Conservation (phyloP, 2,797 vertebrate genomes). For the Anguilla obscura region DNA sequence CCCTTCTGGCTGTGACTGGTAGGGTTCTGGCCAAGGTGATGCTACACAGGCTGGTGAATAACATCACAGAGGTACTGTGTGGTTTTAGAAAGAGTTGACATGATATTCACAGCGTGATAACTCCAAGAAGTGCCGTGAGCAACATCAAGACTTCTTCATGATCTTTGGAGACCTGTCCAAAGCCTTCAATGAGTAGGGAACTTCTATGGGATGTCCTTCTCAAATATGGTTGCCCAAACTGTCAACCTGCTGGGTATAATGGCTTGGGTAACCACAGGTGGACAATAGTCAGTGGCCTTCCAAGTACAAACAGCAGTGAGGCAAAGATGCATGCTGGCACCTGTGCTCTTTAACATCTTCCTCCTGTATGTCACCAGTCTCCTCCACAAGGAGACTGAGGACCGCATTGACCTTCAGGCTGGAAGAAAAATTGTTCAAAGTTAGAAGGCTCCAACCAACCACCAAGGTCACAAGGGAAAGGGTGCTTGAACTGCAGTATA, state of each 20-base stretch:
- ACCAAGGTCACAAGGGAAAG: too few relatives aligned
- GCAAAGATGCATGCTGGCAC: conserved; percentile 32
- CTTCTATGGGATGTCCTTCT: conserved; percentile 30
- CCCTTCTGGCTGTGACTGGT: not conserved
- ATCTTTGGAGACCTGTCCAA: conserved; percentile 32
- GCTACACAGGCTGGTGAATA: conserved; percentile 21
- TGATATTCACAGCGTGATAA: not conserved
- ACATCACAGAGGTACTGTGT: conserved; percentile 13
- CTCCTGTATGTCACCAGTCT: conserved; percentile 29
- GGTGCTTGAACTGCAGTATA: too few relatives aligned
- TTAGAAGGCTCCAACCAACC: too few relatives aligned
- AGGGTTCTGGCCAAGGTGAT: conserved; percentile 26
- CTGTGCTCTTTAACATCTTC: conserved; percentile 35
- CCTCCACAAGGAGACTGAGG: conserved; percentile 22
- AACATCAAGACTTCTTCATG: conserved; percentile 36
- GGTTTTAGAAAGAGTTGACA: conserved; percentile 9
- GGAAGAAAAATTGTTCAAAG: too few relatives aligned
- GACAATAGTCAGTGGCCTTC: conserved; percentile 27
- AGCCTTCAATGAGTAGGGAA: conserved; percentile 25
- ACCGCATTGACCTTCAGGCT: too few relatives aligned
- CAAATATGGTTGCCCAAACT: conserved; percentile 31
- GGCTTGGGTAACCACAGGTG: conserved; percentile 26
- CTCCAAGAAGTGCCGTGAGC: conserved; percentile 25
- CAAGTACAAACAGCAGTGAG: conserved; percentile 16
- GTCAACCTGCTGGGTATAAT: conserved; percentile 22